Conservation (phyloP, 1,140 invertebrate species). For the Apolygus lucorum region DNA sequence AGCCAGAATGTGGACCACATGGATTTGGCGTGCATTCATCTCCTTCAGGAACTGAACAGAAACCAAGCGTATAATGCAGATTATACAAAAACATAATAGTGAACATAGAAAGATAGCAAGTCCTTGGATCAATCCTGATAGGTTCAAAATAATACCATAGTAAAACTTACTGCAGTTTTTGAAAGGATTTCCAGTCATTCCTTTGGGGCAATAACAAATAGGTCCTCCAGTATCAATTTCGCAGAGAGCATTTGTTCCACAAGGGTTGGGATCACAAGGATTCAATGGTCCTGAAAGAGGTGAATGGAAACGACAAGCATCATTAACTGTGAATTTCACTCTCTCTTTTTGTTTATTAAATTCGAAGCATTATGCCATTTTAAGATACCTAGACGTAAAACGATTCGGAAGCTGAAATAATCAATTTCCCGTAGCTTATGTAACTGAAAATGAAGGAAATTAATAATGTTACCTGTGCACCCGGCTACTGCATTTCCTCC, state of each 20-base stretch:
- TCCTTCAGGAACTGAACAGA: slow-evolving; percentile 67
- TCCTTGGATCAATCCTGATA: too few relatives aligned
- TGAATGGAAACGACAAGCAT: too few relatives aligned
- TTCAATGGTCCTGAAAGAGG: slow-evolving; percentile 48
- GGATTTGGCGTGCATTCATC: slow-evolving; percentile 73
- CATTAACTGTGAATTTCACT: too few relatives aligned
- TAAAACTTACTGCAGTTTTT: slow-evolving; percentile 74
- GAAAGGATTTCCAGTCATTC: slow-evolving; percentile 83
- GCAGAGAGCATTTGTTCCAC: slow-evolving; percentile 72
- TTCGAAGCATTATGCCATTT: too few relatives aligned
- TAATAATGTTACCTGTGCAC: slow-evolving; percentile 42
- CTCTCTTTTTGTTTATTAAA: too few relatives aligned
- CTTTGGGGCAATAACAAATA: slow-evolving; percentile 81
- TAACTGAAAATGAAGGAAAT: too few relatives aligned
- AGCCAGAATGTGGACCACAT: slow-evolving; percentile 74
- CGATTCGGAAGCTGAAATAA: too few relatives aligned
- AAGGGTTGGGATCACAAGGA: slow-evolving; percentile 74
- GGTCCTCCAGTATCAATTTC: slow-evolving; percentile 77
- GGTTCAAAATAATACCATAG: background rate
- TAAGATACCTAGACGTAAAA: too few relatives aligned
- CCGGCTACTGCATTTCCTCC: slow-evolving; percentile 56
- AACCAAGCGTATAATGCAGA: too few relatives aligned
- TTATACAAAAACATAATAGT: too few relatives aligned
- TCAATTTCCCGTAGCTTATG: too few relatives aligned
- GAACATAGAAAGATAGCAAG: too few relatives aligned